Base-by-base conservation (phyloP, 92 coral and sea anemone genomes). In the Desmophyllum pertusum region DNA sequence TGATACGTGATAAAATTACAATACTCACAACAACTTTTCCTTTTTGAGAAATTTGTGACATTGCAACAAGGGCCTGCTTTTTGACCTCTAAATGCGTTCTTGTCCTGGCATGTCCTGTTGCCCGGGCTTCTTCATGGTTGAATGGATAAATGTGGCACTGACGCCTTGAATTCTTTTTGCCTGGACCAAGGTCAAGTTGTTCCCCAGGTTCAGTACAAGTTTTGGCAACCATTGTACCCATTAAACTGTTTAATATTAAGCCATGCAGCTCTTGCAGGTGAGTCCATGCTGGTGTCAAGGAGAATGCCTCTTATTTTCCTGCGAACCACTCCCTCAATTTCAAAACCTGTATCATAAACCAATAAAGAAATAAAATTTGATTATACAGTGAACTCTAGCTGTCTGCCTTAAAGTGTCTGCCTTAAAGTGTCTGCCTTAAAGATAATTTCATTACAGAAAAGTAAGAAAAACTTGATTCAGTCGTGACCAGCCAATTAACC, bases 141-240 rank as follows among this genome's bases (percentile, higher is more conserved):
- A 85, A 85, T 27, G 89, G 89, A 51, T 85, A 85, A 6, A 85
- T 37, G 37, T 78, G 89, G 57, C 79, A 85, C 55, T 42, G 40
- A 13, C 89, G 46, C 30, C 85, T 77, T 8, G 78, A n/a, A 70
- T 69, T 52, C 15, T 70, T 70, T 36, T 79, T 85, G 13, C 89
- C 86, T 5, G 79, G 84, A 8, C 85, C 89, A 31, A 85, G 78
- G 35, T 78, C 84, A 23, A 85, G 86, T 63, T 85, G 86, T 42
- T 85, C n/a, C 85, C 89, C 86, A 48, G 84, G 77, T 29, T 77
- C 89, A n/a, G 75, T 85, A 46, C 89, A 85, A 30, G n/a, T n/a
- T 80, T 36, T 15, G 33, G 48, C 89, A 85, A 9, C 89, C 89
- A 79, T 1, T 27, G 45, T 85, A 85, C 5, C 89, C 89, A 85